Evolutionary conservation across 2,888 invertebrate genomes (phyloP), one percentile per base, ranked within the genome.

Genomic region (Drosophila hamatofila): DNA sequence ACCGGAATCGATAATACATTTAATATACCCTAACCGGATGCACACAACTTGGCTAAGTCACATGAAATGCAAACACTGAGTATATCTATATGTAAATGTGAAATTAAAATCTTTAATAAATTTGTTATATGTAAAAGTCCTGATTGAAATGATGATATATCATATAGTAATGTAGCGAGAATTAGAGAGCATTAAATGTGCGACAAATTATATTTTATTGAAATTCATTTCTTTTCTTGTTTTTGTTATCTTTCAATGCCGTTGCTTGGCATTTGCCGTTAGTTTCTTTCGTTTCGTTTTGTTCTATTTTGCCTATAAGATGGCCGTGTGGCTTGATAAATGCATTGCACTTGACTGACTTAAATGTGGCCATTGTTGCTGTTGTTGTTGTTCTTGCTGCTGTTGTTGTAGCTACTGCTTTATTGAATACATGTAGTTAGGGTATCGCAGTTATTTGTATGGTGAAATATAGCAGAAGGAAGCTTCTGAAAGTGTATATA

Each of bases 271-370:
- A 75, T 76, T 82, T 85, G 63, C 72, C 63, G 72, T 70, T 71
- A 42, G 64, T 60, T 70, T 46, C 39, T 35, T 25, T 51, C 27
- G 16, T 37, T 58, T 54, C 30, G n/a, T 42, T 52, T 58, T 54
- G 41, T 48, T 55, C 27, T 66, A 49, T 63, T 72, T 68, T 37
- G 60, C 30, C 61, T 55, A 39, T 64, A 80, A 88, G 73, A 85
- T 85, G 80, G 80, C 78, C 75, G 75, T 76, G 73, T 63, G 71
- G 70, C 74, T 86, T 83, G 87, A 83, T 86, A 86, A 83, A 83
- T 80, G 84, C 67, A 27, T 72, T 86, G 84, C 82, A 83, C 82
- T 84, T 81, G 84, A 86, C 83, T 69, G 86, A 86, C 78, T 83
- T 75, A 56, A 80, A 74, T 66, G 48, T 49, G 49, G 30, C 2